Base-by-base conservation (phyloP, 2,888 invertebrate species). In the Apotomis betuletana region DNA sequence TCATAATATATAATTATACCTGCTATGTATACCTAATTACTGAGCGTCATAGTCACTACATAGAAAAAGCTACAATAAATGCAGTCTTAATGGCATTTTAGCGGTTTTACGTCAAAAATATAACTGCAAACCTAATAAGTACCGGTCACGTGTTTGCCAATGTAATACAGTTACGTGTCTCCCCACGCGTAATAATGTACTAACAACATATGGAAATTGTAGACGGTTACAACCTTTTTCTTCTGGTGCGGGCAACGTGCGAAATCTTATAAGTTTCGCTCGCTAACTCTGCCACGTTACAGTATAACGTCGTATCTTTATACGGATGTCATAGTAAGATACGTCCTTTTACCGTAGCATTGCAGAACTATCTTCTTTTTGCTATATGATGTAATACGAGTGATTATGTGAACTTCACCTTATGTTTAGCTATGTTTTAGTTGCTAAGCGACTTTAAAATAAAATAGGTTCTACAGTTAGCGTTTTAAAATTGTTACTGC, bases 251-350 rank as follows among this genome's bases (percentile, higher is more conserved):
- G 5, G 13, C 5, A 55, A 71, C 10, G 51, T n/a, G 71, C 52
- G 71, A 71, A 67, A 62, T 67, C n/a, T 67, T 46, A 49, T 55
- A 71, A 41, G 71, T 71, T 71, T 71, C 55, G 41, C 63, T 49
- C 27, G 57, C 57, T 62, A 57, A 62, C 55, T 38, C 54, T 27
- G 61, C 15, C 55, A 41, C 57, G 51, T 55, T 38, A 5, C 55
- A 55, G 12, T 27, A n/a, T 2, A 27, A 27, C 1, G 27, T 27
- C 27, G 27, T 27, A 27, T 27, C 27, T 27, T 27, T 27, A 27
- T 27, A 27, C 27, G 27, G 27, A 27, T 27, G 27, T 27, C 27
- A 27, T 27, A 27, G 27, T 27, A 27, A 27, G 27, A 27, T 27
- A 27, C 27, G 27, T 27, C 27, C 27, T 27, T 27, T 27, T 27